Conservation (phyloP, 2,888 invertebrate genomes). For the Atethmia centrago region DNA sequence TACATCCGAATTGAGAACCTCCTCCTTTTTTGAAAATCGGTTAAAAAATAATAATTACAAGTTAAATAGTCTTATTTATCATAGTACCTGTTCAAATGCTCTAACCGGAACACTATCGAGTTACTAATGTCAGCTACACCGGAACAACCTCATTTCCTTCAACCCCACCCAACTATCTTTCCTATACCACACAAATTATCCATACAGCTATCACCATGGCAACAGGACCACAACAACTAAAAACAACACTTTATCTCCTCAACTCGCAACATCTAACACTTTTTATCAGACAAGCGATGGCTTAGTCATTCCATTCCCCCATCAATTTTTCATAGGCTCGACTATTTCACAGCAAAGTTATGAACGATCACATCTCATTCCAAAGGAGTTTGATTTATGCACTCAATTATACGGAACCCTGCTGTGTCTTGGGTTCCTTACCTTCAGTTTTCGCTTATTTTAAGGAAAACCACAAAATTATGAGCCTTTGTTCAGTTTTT, state of each 20-base stretch:
- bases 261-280: constrained; percentile 52
- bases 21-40: no score
- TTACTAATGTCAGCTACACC: constrained; percentile 10
- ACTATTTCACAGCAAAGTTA: constrained; percentile 72
- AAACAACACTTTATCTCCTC: constrained; percentile 55
- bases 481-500: constrained; percentile 48
- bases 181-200: constrained; percentile 4
- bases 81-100: not conserved
- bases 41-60: no score
- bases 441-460: constrained; percentile 64
- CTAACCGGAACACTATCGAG: not conserved
- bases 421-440: constrained; percentile 70
- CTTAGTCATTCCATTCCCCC: constrained; percentile 53
- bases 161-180: constrained; percentile 21
- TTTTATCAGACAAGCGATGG: constrained; percentile 61
- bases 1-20: no score
- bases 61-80: not conserved
- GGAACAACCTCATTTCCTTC: constrained; percentile 46
- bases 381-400: constrained; percentile 85
- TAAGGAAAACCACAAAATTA: constrained; percentile 63
- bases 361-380: constrained; percentile 82
- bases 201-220: constrained; percentile 33
- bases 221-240: constrained; percentile 45
- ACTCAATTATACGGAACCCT: constrained; percentile 83
- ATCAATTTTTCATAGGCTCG: constrained; percentile 65